Evolutionary conservation across 2,888 invertebrate species (phyloP), one percentile per base, ranked within the genome.

Genomic region (Chrysolina haemoptera): DNA sequence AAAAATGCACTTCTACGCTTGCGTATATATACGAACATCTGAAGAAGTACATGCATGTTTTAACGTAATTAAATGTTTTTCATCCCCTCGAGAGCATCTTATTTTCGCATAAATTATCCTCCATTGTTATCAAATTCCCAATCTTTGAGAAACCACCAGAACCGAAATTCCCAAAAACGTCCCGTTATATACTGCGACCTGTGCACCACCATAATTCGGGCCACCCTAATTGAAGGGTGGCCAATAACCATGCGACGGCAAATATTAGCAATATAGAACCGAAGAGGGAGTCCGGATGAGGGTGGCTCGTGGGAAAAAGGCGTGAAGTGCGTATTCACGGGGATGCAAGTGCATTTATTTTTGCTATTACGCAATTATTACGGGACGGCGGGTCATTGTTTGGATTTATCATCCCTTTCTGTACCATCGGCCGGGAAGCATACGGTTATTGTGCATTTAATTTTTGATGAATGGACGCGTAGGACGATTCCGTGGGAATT

Each of bases 271-370:
- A 64, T 70, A 72, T 73, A 68, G 48, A 27, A 48, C 35, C 59
- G 18, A 55, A 77, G 70, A 75, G 74, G 78, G 76, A 73, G 75
- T 70, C 65, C 43, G 41, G 35, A 68, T 72, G 74, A 75, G 76
- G 78, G 76, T 77, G 78, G 70, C 79, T 68, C 79, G 79, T 79
- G 79, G 79, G 79, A 79, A 79, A 73, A 67, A 71, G 76, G 76
- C 73, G 75, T 76, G 76, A 74, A 76, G 75, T 64, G 73, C 67
- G 27, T 59, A 75, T 59, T 62, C 48, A 20, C 67, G 69, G 67
- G 72, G 71, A 43, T 68, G 74, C 80, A 80, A 80, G 80, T 80
- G 80, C 74, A 80, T 80, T 79, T 79, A 78, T 74, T 68, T 77
- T 76, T 68, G 77, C 79, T 79, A 78, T 70, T 66, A 75, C 75